phyloP scores from a whole-genome alignment of 2,797 vertebrate genomes.

The Eptatretus atami region DNA sequence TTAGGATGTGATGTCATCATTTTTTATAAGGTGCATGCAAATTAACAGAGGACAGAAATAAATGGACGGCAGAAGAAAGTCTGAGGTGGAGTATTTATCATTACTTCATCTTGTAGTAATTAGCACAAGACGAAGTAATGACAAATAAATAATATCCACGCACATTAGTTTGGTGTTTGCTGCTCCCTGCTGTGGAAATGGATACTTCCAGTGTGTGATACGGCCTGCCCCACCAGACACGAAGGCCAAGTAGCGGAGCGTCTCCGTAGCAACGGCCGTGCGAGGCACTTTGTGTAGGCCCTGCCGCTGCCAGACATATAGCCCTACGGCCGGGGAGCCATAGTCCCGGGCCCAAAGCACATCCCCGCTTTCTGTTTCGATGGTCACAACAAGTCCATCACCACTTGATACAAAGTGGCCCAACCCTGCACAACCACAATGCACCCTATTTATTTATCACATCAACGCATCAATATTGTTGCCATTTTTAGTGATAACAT shows the following conservation, averaged over 20 bases:
- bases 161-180: constrained; percentile 41
- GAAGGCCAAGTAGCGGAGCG: constrained; percentile 62
- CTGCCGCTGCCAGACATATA: constrained; percentile 62
- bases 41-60: no score
- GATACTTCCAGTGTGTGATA: constrained; percentile 35
- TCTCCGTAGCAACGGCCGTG: constrained; percentile 57
- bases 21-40: no score
- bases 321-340: constrained; percentile 40
- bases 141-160: constrained; percentile 8
- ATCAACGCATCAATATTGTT: no score
- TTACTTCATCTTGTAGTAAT: no score
- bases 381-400: constrained; percentile 52
- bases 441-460: no score
- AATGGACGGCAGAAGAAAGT: no score
- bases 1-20: no score
- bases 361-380: constrained; percentile 40
- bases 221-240: constrained; percentile 25
- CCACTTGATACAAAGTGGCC: constrained; percentile 57
- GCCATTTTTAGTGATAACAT: no score
- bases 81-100: no score
- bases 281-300: constrained; percentile 42
- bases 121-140: no score
- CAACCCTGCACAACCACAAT: constrained; percentile 22
- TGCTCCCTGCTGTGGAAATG: constrained; percentile 25
- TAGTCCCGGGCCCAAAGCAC: constrained; percentile 79